phyloP scores from a whole-genome alignment of 1,140 invertebrate genomes.

The Harpegnathos saltator region DNA sequence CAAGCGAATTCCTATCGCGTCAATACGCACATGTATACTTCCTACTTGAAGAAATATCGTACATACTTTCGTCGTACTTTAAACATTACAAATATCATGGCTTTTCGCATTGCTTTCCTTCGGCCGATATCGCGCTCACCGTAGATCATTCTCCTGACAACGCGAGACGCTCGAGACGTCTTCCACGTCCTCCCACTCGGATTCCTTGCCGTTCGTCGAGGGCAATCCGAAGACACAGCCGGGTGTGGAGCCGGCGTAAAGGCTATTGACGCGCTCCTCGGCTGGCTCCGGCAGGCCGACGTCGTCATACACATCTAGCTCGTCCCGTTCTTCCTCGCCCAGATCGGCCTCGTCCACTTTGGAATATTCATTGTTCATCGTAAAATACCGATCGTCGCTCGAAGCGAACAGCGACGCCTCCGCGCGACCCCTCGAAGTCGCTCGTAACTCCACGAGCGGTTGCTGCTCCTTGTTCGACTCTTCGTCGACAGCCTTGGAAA shows the following conservation, averaged over 20 bases:
- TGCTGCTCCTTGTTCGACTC: not conserved
- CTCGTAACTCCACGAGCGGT: not conserved
- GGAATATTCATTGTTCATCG: conserved; percentile 75
- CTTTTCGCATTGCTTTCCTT: not conserved
- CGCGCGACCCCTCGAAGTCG: not conserved
- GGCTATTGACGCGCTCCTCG: conserved; percentile 81
- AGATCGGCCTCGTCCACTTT: conserved; percentile 68
- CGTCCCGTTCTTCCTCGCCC: conserved; percentile 63
- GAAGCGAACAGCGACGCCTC: not conserved
- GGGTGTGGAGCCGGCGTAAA: conserved; percentile 78
- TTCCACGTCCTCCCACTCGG: conserved; percentile 82
- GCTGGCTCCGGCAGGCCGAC: conserved; percentile 68
- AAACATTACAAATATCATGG: too few species aligned
- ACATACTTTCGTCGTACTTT: not conserved
- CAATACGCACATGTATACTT: too few species aligned
- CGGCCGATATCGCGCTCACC: conserved; percentile 40
- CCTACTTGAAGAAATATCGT: too few species aligned
- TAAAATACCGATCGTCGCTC: conserved; percentile 62
- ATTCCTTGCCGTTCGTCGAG: conserved; percentile 76
- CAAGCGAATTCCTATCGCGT: conserved; percentile 15
- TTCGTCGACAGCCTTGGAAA: conserved; percentile 7
- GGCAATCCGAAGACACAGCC: conserved; percentile 63
- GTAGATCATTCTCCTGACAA: conserved; percentile 25
- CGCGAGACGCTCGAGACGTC: conserved; percentile 54
- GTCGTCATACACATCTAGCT: conserved; percentile 82